A percentile compares a stretch with the other conserved stretches of the same genome.
Conservation (phyloP, 2,797 vertebrate genomes). For the Pelobates cultripes region DNA sequence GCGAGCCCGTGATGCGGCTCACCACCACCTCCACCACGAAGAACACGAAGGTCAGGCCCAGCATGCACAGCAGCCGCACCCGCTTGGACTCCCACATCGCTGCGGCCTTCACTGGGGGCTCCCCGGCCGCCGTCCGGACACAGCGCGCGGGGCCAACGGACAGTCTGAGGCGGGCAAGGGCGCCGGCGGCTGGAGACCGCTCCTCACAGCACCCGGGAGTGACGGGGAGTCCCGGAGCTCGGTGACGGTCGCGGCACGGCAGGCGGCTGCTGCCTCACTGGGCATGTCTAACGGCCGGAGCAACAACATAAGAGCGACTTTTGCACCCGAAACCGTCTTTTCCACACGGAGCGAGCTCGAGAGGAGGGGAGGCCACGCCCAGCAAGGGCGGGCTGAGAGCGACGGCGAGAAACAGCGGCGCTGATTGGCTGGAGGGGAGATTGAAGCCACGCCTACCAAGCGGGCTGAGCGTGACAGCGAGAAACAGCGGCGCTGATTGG, state of each 20-base stretch:
- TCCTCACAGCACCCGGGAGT: not conserved
- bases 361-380: slow-evolving; percentile 48
- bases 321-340: slow-evolving; percentile 94
- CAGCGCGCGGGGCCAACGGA: not conserved
- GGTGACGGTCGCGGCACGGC: slow-evolving; percentile 42
- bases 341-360: slow-evolving; percentile 89
- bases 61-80: slow-evolving; percentile 90
- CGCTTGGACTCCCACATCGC: slow-evolving; percentile 87
- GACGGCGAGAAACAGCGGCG: not conserved
- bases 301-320: slow-evolving; percentile 78
- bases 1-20: slow-evolving; percentile 87
- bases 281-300: slow-evolving; percentile 80
- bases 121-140: too few species aligned
- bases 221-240: slow-evolving; percentile 7
- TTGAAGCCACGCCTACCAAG: too few species aligned
- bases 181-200: not conserved
- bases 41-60: slow-evolving; percentile 89
- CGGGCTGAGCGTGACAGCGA: slow-evolving; percentile 60
- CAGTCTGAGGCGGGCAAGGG: not conserved
- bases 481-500: not conserved
- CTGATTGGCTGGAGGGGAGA: not conserved
- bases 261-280: slow-evolving; percentile 62
- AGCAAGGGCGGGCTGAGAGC: slow-evolving; percentile 59
- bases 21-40: slow-evolving; percentile 96
- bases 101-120: slow-evolving; percentile 36